Evolutionary conservation across 2,888 invertebrate species (phyloP).

Genomic region (Ethmia dodecea): DNA sequence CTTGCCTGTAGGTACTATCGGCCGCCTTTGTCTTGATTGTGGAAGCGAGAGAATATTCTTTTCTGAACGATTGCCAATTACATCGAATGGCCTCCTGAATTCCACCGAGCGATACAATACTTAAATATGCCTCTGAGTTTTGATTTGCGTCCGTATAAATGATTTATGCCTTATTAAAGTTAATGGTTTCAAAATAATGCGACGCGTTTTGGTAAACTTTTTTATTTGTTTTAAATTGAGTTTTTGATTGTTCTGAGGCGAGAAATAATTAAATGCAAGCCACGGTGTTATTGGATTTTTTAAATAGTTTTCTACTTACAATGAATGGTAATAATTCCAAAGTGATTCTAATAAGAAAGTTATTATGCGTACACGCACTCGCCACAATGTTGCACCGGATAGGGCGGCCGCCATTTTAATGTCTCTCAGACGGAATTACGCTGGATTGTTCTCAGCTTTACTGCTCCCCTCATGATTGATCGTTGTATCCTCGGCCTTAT

Average conservation of each 20-base stretch:
- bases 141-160: slow-evolving; percentile 64
- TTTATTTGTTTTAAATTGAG: not conserved
- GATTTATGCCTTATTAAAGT: slow-evolving; percentile 67
- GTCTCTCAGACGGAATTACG: slow-evolving; percentile 76
- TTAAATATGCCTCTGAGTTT: slow-evolving; percentile 51
- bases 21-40: slow-evolving; percentile 75
- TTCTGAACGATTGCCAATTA: slow-evolving; percentile 76
- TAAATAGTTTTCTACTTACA: slow-evolving; percentile 1
- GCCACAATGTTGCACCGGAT: slow-evolving; percentile 75
- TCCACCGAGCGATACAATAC: slow-evolving; percentile 61
- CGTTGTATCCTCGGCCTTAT: slow-evolving; percentile 74
- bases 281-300: too few species aligned
- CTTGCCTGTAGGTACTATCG: slow-evolving; percentile 72
- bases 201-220: slow-evolving; percentile 15
- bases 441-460: slow-evolving; percentile 76
- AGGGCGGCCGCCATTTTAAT: slow-evolving; percentile 75
- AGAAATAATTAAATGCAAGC: too few species aligned
- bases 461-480: slow-evolving; percentile 73
- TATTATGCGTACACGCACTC: slow-evolving; percentile 35
- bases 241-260: too few species aligned
- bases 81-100: slow-evolving; percentile 72
- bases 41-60: slow-evolving; percentile 67
- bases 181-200: slow-evolving; percentile 35
- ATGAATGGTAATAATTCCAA: slow-evolving; percentile 15
- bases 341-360: slow-evolving; percentile 47